These are phyloP conservation scores for Rhadinocentrus ornatus DNA, from an alignment of 2,797 vertebrate genomes.

Conservation along the genomic window DNA sequence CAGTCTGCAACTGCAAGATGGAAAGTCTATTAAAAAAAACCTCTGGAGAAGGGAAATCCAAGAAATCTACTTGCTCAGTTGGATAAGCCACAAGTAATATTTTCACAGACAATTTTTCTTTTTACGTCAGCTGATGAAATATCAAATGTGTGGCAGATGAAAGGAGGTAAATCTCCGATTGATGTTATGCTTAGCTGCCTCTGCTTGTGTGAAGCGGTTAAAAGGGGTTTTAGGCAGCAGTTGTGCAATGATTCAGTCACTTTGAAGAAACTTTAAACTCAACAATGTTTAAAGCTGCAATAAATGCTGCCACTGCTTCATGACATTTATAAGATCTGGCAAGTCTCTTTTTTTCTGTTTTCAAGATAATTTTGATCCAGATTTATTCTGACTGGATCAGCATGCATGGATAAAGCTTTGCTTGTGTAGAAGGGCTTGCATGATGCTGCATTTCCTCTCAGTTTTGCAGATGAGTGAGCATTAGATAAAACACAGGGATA, in stretches of 20 bases:
- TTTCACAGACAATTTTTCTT: constrained; percentile 42
- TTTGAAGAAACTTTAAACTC: constrained; percentile 59
- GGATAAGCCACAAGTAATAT: constrained; percentile 50
- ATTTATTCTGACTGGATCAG: constrained; percentile 45
- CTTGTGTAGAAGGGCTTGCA: constrained; percentile 48
- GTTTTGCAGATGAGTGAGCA: constrained; percentile 52
- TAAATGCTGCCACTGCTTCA: not conserved
- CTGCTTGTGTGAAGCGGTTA: constrained; percentile 18
- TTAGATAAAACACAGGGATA: constrained; percentile 54
- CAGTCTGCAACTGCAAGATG: constrained; percentile 32
- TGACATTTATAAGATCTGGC: constrained; percentile 39
- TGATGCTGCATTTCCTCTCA: constrained; percentile 74
- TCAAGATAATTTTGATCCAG: constrained; percentile 40
- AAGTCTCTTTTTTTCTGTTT: constrained; percentile 37
- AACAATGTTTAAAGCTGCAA: constrained; percentile 2
- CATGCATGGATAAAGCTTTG: constrained; percentile 41
- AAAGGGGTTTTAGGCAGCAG: constrained; percentile 16
- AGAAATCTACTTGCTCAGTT: constrained; percentile 47
- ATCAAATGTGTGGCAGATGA: constrained; percentile 46
- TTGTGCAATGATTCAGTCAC: constrained; percentile 44
- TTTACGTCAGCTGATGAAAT: constrained; percentile 47
- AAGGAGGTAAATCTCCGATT: constrained; percentile 44
- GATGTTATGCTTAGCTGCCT: constrained; percentile 45
- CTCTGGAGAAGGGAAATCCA: constrained; percentile 51
- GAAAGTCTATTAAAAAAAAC: constrained; percentile 50